Evolutionary conservation across 2,888 invertebrate genomes (phyloP), one percentile per base, ranked within the genome.

Genomic region (Orchestes rusci): DNA sequence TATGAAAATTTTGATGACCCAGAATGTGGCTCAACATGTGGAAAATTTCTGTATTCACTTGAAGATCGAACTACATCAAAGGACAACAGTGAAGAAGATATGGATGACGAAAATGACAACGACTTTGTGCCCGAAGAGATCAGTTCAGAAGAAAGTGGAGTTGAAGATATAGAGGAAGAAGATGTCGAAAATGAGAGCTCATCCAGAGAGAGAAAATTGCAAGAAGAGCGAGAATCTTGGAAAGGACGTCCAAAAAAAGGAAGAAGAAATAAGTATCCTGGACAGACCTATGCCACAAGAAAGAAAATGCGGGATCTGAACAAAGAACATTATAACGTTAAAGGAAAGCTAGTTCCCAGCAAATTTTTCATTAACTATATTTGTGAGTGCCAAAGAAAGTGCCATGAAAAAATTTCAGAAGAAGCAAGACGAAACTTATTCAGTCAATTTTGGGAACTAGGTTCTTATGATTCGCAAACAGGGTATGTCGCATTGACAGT

Each of bases 221-320:
- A 7, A 23, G 23, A 5, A 7, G 23, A 23, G 10, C 5, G 7
- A 10, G 23, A 23, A 23, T 7, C 23, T 23, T 23, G 23, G 23
- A 23, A 23, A 40, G 39, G 34, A 37, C 37, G 38, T 12, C 23
- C 50, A 34, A 50, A 48, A 31, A 48, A 35, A 39, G 43, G 47
- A 43, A 16, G 39, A 43, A 19, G 32, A 28, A 39, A 29, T 13
- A 50, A 50, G 37, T 50, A 35, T 48, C 47, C 50, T 15, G 47
- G 47, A 35, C 46, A 50, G 40, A 50, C 43, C 13, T 40, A 33
- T 18, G 32, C 31, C 4, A 40, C 40, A 10, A 49, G 42, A 45
- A 49, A 49, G 27, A 49, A 49, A 39, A 40, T 38, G 27, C 36
- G 47, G 48, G 44, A 40, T 29, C 42, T 37, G 28, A 50, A 48